phyloP scores from a whole-genome alignment of 2,888 invertebrate species.

The Polylopha cassiicola region DNA sequence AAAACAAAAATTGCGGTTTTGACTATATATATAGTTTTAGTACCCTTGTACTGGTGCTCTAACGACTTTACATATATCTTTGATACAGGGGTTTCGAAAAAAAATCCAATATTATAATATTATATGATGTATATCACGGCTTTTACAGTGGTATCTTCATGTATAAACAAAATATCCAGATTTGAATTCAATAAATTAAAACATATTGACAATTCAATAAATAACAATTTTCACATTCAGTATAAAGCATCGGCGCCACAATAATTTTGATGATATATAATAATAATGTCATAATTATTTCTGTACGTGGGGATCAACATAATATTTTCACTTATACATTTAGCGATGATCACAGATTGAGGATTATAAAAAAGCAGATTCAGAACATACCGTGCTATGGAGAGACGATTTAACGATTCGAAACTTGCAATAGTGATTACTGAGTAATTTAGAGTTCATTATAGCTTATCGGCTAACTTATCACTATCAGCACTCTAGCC shows the following conservation, averaged over 20 bases:
- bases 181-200: constrained; percentile 73
- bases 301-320: constrained; percentile 59
- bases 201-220: constrained; percentile 71
- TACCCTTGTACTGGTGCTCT: no score
- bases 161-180: constrained; percentile 74
- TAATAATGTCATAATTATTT: constrained; percentile 47
- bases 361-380: constrained; percentile 75
- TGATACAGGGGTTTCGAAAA: neutral
- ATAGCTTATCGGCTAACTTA: constrained; percentile 73
- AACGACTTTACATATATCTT: neutral
- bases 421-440: constrained; percentile 74
- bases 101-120: constrained; percentile 69
- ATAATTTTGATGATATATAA: constrained; percentile 53
- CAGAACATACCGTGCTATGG: constrained; percentile 75
- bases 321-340: constrained; percentile 71
- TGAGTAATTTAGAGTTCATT: constrained; percentile 73
- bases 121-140: constrained; percentile 77
- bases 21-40: no score
- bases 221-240: constrained; percentile 71
- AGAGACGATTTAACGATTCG: constrained; percentile 71
- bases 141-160: constrained; percentile 75
- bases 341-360: constrained; percentile 77
- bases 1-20: no score
- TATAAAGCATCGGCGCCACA: constrained; percentile 61
- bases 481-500: constrained; percentile 68